Evolutionary conservation across 2,113 vertebrate genomes (phyloP).

Genomic region (Aegithalos caudatus): DNA sequence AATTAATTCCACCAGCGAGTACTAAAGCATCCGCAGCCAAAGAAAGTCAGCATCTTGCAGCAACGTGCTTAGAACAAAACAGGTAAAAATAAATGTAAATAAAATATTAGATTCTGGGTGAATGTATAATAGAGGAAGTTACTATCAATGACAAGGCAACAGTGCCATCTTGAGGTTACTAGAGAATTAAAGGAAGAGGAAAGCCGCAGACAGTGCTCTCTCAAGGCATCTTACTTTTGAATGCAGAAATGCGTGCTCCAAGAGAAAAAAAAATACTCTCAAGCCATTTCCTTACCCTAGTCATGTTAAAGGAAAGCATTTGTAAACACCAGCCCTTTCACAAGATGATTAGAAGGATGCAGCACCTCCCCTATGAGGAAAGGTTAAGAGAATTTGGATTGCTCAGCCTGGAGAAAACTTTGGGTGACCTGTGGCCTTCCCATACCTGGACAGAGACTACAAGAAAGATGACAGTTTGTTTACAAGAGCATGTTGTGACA

Average conservation of each 20-base stretch:
- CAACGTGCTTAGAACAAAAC: not conserved
- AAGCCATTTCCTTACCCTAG: not conserved
- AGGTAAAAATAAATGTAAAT: not conserved
- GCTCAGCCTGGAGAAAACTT: not conserved
- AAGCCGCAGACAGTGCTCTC: not conserved
- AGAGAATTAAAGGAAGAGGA: not conserved
- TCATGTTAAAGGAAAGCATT: not conserved
- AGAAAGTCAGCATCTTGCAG: not conserved
- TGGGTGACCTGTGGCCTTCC: not conserved
- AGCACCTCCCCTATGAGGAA: not conserved
- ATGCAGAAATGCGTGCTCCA: not conserved
- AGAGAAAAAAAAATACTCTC: not conserved
- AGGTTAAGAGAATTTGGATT: not conserved
- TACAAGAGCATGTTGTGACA: not conserved
- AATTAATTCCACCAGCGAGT: not conserved
- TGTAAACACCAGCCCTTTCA: not conserved
- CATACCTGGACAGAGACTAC: not conserved
- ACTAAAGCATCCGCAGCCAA: not conserved
- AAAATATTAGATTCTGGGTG: not conserved
- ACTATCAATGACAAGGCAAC: not conserved
- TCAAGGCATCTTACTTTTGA: not conserved
- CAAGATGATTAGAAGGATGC: not conserved
- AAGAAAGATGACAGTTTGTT: not conserved
- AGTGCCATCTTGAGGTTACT: slow-evolving; percentile 60
- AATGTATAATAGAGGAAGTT: not conserved